phyloP scores from a whole-genome alignment of 2,888 invertebrate species.

The Rotaria sp. region DNA sequence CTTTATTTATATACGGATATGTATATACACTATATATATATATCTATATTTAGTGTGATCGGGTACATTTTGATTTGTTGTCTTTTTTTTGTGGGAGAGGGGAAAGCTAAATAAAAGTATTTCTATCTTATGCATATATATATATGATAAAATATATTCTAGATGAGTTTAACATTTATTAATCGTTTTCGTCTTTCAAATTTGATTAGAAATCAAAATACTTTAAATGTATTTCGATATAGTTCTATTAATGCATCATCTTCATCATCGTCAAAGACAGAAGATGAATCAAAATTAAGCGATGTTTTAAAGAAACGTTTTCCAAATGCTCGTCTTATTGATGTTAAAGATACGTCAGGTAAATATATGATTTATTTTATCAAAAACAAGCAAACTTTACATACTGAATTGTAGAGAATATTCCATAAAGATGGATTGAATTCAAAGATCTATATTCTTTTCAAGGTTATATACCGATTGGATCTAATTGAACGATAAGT shows the following conservation, averaged over 20 bases:
- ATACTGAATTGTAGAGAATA: too few species aligned
- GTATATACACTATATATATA: neutral
- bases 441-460: too few species aligned
- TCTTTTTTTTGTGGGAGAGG: neutral
- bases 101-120: neutral
- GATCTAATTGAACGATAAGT: too few species aligned
- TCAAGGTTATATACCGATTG: too few species aligned
- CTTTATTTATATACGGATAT: neutral
- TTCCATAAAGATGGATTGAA: too few species aligned
- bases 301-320: slow-evolving; percentile 47
- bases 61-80: neutral
- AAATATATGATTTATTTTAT: slow-evolving; percentile 28
- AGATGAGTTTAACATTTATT: neutral
- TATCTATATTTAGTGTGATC: neutral
- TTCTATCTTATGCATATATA: neutral
- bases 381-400: too few species aligned
- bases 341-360: slow-evolving; percentile 54
- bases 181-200: neutral
- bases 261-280: slow-evolving; percentile 42
- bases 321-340: slow-evolving; percentile 48
- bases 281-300: slow-evolving; percentile 49
- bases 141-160: neutral
- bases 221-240: neutral
- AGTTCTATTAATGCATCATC: neutral
- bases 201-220: neutral